A percentile compares a stretch with the other conserved stretches of the same genome.
phyloP scores from a whole-genome alignment of 2,888 invertebrate genomes.

The Erebia ligea region DNA sequence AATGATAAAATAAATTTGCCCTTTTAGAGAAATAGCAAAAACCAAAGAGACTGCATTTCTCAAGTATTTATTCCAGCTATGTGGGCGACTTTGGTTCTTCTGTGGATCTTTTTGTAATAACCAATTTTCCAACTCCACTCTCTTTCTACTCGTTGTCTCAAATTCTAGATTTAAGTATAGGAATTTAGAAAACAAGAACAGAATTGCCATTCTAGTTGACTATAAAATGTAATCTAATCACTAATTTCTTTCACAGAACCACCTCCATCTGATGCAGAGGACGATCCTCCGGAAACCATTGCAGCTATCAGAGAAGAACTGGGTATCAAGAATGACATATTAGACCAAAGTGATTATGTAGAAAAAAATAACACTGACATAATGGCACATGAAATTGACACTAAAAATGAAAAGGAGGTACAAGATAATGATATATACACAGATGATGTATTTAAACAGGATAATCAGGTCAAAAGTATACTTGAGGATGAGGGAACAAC shows the following conservation, averaged over 20 bases:
- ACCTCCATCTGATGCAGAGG: slow-evolving; percentile 5
- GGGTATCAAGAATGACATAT: slow-evolving; percentile 3
- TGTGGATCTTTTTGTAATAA: too few species aligned
- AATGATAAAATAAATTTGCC: too few species aligned
- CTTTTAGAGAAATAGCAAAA: too few species aligned
- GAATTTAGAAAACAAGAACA: too few species aligned
- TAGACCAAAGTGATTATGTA: not conserved
- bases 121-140: too few species aligned
- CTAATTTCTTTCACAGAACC: slow-evolving; percentile 11
- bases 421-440: slow-evolving; percentile 10
- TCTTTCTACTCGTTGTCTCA: too few species aligned
- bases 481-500: not conserved
- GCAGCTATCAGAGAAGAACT: slow-evolving; percentile 15
- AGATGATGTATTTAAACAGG: slow-evolving; percentile 2
- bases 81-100: too few species aligned
- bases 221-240: not conserved
- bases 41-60: too few species aligned
- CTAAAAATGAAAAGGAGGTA: not conserved
- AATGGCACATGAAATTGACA: not conserved
- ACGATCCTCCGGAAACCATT: slow-evolving; percentile 15
- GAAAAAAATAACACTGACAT: slow-evolving; percentile 1
- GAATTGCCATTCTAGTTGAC: too few species aligned
- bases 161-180: too few species aligned
- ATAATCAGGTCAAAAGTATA: not conserved
- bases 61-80: too few species aligned